phyloP scores from a whole-genome alignment of 2,888 invertebrate genomes.

The Galerucella pusilla region DNA sequence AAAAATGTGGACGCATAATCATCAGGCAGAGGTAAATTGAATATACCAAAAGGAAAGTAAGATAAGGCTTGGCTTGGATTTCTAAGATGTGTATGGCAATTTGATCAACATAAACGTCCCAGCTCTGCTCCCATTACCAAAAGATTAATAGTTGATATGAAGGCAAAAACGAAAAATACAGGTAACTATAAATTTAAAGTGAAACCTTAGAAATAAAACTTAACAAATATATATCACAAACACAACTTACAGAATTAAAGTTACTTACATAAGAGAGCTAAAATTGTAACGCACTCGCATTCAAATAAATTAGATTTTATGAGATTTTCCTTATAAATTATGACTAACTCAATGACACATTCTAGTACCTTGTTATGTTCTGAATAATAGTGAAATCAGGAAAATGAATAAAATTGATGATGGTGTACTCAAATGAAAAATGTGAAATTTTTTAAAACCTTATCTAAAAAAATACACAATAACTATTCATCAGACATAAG shows the following conservation, averaged over 20 bases:
- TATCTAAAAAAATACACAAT: not conserved
- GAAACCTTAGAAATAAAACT: slow-evolving; percentile 16
- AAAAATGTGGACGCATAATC: too few species aligned
- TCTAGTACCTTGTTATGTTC: slow-evolving; percentile 32
- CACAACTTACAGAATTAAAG: slow-evolving; percentile 41
- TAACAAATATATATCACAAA: slow-evolving; percentile 52
- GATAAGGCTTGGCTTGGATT: too few species aligned
- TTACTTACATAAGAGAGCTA: slow-evolving; percentile 50
- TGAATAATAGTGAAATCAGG: not conserved
- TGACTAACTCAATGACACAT: slow-evolving; percentile 31
- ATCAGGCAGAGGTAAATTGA: not conserved
- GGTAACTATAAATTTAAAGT: slow-evolving; percentile 23
- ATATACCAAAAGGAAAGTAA: not conserved
- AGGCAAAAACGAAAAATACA: slow-evolving; percentile 12
- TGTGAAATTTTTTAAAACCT: not conserved
- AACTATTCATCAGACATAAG: not conserved
- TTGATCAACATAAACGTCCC: too few species aligned
- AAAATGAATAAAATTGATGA: not conserved
- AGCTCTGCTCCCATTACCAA: too few species aligned
- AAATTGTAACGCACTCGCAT: slow-evolving; percentile 44
- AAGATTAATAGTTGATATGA: not conserved
- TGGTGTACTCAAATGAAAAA: not conserved
- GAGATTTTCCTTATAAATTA: slow-evolving; percentile 51
- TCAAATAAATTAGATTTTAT: slow-evolving; percentile 46
- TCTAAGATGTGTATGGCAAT: too few species aligned